Evolutionary conservation across 2,888 invertebrate genomes (phyloP), one percentile per base, ranked within the genome.

Genomic region (Drosophila peninsularis): DNA sequence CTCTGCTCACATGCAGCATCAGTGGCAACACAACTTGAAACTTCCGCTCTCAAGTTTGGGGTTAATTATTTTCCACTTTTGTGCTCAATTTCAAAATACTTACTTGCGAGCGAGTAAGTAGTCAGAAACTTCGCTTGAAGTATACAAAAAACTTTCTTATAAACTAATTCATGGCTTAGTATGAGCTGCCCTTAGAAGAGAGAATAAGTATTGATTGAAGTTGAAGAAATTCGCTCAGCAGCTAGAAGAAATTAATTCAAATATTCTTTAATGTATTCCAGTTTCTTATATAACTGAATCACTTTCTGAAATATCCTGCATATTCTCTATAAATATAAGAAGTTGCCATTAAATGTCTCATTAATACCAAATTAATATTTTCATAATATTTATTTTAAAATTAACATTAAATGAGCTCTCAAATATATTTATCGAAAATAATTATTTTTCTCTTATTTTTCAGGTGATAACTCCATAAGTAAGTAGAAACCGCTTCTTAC

Each of bases 381-480:
- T 24, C n/a, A n/a, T n/a, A n/a, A n/a, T n/a, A n/a, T n/a, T n/a
- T n/a, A n/a, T n/a, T n/a, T n/a, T n/a, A n/a, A n/a, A n/a, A n/a
- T n/a, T n/a, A n/a, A n/a, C n/a, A n/a, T n/a, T n/a, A n/a, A n/a
- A n/a, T n/a, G n/a, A n/a, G n/a, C 47, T 19, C 1, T 10, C 6
- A 19, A 39, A 30, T 14, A 57, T 17, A 50, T 49, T 39, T 0
- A 49, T 24, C 36, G 14, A 30, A 36, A 11, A 13, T 44, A 36
- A 45, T 45, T 47, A 7, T 21, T 49, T 44, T 45, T 39, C 17
- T 49, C 55, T 39, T 61, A 13, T 42, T 24, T 75, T 91, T 5
- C 88, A 91, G 91, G 91, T 88, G 91, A 91, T 82, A 92, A 90
- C 71, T 91, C 91, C 71, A 91, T 91, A 91, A 91, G 91, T 91